A percentile compares a stretch with the other conserved stretches of the same genome.
These are phyloP conservation scores for Phocides pigmalion DNA, from an alignment of 1,140 invertebrate species.

Conservation along the genomic window DNA sequence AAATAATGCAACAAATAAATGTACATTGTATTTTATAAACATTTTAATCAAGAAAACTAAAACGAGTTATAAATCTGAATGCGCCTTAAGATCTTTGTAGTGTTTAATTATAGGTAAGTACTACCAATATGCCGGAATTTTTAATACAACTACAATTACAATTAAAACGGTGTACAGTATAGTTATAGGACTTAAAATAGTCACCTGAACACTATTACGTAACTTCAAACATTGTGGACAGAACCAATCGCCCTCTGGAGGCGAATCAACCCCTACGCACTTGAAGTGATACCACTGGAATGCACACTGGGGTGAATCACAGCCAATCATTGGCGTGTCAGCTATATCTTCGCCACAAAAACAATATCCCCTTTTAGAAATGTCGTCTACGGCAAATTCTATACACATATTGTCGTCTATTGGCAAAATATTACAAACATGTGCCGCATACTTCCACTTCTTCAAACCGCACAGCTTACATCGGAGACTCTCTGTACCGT, in stretches of 20 bases:
- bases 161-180: too few species aligned
- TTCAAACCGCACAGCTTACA: constrained; percentile 53
- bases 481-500: constrained; percentile 56
- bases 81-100: too few species aligned
- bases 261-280: constrained; percentile 50
- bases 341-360: constrained; percentile 49
- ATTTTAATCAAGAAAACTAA: too few species aligned
- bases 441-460: constrained; percentile 50
- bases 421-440: constrained; percentile 56
- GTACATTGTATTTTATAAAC: too few species aligned
- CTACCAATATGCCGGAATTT: neutral
- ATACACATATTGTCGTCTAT: constrained; percentile 37
- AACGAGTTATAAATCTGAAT: too few species aligned
- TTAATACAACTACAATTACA: neutral
- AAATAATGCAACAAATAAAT: too few species aligned
- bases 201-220: constrained; percentile 17
- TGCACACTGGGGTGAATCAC: constrained; percentile 49
- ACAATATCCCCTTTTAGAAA: constrained; percentile 41
- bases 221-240: constrained; percentile 49
- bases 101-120: too few species aligned
- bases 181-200: too few species aligned
- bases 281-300: constrained; percentile 59
- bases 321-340: constrained; percentile 54
- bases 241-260: constrained; percentile 53
- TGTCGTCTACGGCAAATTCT: constrained; percentile 33